phyloP scores from a whole-genome alignment of 2,113 vertebrate genomes.

The Smithornis capensis region DNA sequence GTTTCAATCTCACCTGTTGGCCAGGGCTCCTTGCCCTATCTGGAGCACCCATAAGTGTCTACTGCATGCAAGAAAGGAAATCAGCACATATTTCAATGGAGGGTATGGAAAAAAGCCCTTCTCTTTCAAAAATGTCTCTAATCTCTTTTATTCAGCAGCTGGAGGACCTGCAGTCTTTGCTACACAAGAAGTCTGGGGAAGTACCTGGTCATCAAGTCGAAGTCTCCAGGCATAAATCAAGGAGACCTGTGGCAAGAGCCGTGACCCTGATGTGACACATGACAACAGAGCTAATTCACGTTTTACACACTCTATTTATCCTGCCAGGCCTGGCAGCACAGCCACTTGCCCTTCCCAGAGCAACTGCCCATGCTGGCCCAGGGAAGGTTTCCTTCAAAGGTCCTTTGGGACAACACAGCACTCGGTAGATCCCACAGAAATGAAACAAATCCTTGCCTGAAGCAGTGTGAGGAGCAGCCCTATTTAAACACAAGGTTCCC shows the following conservation, averaged over 20 bases:
- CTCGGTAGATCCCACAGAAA: neutral
- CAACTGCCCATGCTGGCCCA: accelerated
- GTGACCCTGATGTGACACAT: slow-evolving; percentile 54
- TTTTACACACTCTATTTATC: slow-evolving; percentile 64
- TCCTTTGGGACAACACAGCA: neutral
- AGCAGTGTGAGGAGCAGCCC: accelerated
- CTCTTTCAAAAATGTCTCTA: neutral
- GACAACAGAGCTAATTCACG: slow-evolving; percentile 59
- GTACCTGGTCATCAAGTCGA: slow-evolving; percentile 20
- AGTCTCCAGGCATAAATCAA: slow-evolving; percentile 45
- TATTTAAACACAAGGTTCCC: neutral
- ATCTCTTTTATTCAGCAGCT: neutral
- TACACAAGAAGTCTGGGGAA: neutral
- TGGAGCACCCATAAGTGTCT: neutral
- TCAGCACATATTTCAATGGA: neutral
- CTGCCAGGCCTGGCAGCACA: neutral
- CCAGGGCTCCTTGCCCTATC: neutral
- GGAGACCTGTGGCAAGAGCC: neutral
- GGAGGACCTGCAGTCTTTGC: neutral
- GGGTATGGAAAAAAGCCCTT: neutral
- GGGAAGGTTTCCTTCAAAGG: neutral
- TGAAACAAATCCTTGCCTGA: neutral
- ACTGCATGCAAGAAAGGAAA: neutral
- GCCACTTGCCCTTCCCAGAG: neutral
- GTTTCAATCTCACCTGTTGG: neutral